Evolutionary conservation across 2,797 vertebrate genomes (phyloP).

Genomic region (Xiphophorus birchmanni): DNA sequence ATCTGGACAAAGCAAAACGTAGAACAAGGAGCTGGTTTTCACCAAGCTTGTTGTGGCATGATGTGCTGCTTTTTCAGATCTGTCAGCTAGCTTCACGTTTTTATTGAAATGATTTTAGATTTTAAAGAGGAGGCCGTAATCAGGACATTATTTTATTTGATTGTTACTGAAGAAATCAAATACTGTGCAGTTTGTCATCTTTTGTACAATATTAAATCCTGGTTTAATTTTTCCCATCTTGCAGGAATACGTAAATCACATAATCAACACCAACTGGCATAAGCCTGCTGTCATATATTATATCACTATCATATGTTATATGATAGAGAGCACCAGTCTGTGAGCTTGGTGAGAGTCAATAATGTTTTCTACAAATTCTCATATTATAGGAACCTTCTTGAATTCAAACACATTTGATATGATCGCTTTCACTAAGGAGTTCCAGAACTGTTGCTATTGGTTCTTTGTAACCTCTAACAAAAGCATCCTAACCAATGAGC

Average conservation of each 20-base stretch:
- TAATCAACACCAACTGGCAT: background rate
- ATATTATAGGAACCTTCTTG: slow-evolving; percentile 12
- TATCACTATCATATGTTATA: background rate
- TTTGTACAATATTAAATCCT: background rate
- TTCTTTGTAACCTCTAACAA: slow-evolving; percentile 27
- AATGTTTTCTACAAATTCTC: background rate
- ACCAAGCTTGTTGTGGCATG: no score
- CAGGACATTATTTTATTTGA: no score
- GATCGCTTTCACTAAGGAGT: background rate
- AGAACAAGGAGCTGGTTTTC: no score
- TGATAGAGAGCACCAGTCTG: background rate
- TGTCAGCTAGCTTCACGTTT: background rate
- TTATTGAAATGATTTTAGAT: no score
- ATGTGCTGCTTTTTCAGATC: no score
- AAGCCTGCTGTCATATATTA: background rate
- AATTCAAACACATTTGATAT: background rate
- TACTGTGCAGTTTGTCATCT: background rate
- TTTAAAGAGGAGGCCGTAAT: no score
- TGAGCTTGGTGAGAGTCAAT: background rate
- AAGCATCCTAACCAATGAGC: slow-evolving; percentile 18
- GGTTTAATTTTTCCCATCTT: background rate
- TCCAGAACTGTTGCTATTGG: slow-evolving; percentile 7
- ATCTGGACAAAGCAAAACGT: no score
- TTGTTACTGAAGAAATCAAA: background rate
- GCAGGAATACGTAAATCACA: background rate